Base-by-base conservation (phyloP, 37 sponge, comb jelly and placozoan species). In the Haliclona indistincta region DNA sequence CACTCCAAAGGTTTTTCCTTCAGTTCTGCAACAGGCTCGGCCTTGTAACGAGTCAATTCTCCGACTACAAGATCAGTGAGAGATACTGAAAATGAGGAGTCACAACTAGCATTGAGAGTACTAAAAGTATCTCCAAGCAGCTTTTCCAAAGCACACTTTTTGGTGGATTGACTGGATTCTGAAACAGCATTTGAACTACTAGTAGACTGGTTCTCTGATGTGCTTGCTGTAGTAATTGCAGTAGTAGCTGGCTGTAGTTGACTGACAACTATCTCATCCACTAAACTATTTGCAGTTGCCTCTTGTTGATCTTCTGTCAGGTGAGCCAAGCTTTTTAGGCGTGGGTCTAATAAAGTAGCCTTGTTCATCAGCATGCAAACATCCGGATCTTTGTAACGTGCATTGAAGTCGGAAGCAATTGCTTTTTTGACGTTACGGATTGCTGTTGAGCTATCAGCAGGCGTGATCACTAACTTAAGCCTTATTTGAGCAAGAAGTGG, bases 31-130 rank as follows among this genome's bases (percentile, higher is more conserved):
- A 11, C 22, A 15, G 56, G 11, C n/a, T 52, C 56, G 28, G 15
- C 58, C n/a, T 56, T 56, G 35, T 54, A 73, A 29, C 37, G 36
- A 51, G 38, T 55, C n/a, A 73, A 3, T 53, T 73, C 56, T 23
- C 7, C 23, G 5, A 29, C 30, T 30, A 73, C 38, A 43, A 69
- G 15, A 22, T 69, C 70, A 43, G 5, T 43, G 20, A 40, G 4
- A 19, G 70, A 7, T 5, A 34, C 67, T 36, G 40, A 8, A 58
- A 26, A 25, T n/a, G 60, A 8, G 6, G 60, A 58, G 7, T 20
- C 11, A 7, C 13, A 25, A 25, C 6, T 6, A 8, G 13, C 22
- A 20, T 6, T 25, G n/a, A 6, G 11, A 58, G 22, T 34, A 20
- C 5, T 8, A 34, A 66, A 66, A 17, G 15, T 32, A 6, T 26